These are phyloP conservation scores for Eublepharis macularius DNA, from an alignment of 2,113 vertebrate genomes.

Conservation along the genomic window DNA sequence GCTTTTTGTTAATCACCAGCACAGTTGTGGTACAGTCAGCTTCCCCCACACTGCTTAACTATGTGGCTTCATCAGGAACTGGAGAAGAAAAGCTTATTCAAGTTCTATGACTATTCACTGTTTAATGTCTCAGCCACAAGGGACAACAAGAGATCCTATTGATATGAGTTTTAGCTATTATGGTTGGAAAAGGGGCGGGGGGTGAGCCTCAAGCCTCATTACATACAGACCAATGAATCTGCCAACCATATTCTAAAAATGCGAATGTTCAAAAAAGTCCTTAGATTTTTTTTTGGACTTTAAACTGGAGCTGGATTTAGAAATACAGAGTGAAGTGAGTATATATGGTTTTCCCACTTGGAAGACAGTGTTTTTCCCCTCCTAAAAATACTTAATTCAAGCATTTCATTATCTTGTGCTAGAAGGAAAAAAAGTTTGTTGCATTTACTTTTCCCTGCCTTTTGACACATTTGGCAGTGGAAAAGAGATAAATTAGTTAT, in stretches of 20 bases:
- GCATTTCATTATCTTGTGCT: neutral
- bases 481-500: neutral
- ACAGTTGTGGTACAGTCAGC: slow-evolving; percentile 23
- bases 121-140: slow-evolving; percentile 6
- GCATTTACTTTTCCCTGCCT: neutral
- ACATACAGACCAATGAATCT: neutral
- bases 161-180: neutral
- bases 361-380: neutral
- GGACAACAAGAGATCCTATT: neutral
- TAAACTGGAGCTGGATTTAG: neutral
- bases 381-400: neutral
- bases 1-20: slow-evolving; percentile 28
- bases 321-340: neutral
- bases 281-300: neutral
- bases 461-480: neutral
- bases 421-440: neutral
- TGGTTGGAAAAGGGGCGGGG: too few species aligned
- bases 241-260: slow-evolving; percentile 1
- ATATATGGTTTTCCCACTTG: neutral
- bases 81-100: neutral
- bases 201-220: neutral
- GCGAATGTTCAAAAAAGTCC: neutral
- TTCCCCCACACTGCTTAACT: neutral
- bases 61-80: slow-evolving; percentile 17
- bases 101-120: slow-evolving; percentile 30